Base-by-base conservation (phyloP, 92 coral and sea anemone species). In the Actinernus sp. region DNA sequence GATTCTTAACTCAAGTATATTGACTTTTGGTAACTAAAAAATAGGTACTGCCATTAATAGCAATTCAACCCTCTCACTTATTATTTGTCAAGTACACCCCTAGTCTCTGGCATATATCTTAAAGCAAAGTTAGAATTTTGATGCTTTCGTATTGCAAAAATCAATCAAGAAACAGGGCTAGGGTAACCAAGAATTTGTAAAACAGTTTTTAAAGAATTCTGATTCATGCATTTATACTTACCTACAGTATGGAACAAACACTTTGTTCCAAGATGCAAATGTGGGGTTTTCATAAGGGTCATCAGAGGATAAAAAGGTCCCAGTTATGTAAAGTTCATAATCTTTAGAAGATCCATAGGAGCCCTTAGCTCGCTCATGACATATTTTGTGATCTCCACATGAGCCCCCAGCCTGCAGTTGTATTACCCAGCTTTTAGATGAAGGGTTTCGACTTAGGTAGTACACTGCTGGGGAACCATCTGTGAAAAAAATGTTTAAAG, bases 351-450 rank as follows among this genome's bases (percentile, higher is more conserved):
- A 94, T 26, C 98, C 98, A 44, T 72, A 77, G 16, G 74, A 80
- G 12, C 97, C 93, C 71, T 86, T 64, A 4, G 90, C 81, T 76
- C 98, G 65, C 32, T 79, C 85, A 22, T 69, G 70, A 64, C 98
- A 94, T 34, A 88, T 74, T 16, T 68, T 63, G 24, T 74, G 78
- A 4, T 76, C 55, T 17, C 81, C 86, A 73, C 98, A 94, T 3
- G 98, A 94, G 3, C 98, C 98, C 20, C 98, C 98, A 0, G 94
- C 98, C 67, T 94, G 98, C n/a, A 94, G 64, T 65, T 92, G 97
- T 1, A 94, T 84, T 16, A 94, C 87, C 98, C 98, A 94, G 68
- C 83, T 78, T 23, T 55, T 88, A 33, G 90, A 91, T 28, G 75
- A 43, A 27, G 67, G 82, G 52, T 91, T 94, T 4, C 88, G 94